phyloP scores from a whole-genome alignment of 2,113 vertebrate species.

The Gallinago undulata region DNA sequence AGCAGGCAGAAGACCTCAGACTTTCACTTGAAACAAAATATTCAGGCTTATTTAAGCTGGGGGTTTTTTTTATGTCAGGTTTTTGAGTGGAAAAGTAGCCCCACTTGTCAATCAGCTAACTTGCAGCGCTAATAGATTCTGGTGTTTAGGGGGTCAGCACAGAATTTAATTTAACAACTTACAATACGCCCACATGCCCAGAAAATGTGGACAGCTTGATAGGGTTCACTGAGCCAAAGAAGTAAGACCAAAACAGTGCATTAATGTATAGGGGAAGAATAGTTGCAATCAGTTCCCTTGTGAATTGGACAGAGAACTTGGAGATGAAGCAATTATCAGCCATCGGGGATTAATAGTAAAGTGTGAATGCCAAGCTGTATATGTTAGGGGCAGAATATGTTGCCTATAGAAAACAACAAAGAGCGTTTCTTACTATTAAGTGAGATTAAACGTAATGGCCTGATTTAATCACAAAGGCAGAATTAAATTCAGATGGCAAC shows the following conservation, averaged over 20 bases:
- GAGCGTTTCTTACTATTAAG: conserved; percentile 84
- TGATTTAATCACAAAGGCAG: conserved; percentile 85
- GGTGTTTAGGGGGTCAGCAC: conserved; percentile 73
- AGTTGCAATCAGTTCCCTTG: conserved; percentile 82
- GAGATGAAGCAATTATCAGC: conserved; percentile 86
- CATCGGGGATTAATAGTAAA: conserved; percentile 84
- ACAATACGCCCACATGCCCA: conserved; percentile 86
- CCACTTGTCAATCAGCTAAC: conserved; percentile 77
- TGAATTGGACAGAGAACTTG: conserved; percentile 81
- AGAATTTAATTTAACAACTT: conserved; percentile 81
- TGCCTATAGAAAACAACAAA: conserved; percentile 87
- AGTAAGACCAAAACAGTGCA: conserved; percentile 80
- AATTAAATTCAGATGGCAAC: conserved; percentile 86
- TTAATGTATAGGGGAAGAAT: conserved; percentile 84
- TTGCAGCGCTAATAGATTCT: conserved; percentile 77
- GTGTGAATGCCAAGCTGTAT: conserved; percentile 84
- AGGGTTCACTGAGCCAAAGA: conserved; percentile 84
- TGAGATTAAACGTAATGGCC: conserved; percentile 87
- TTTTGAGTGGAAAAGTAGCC: conserved; percentile 73
- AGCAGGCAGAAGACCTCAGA: conserved; percentile 43
- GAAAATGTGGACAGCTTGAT: conserved; percentile 84
- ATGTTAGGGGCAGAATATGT: conserved; percentile 84
- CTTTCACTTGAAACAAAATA: conserved; percentile 59
- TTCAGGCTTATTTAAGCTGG: conserved; percentile 20
- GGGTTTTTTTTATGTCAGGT: conserved; percentile 29